phyloP scores from a whole-genome alignment of 2,113 vertebrate genomes.

The Fulica atra region DNA sequence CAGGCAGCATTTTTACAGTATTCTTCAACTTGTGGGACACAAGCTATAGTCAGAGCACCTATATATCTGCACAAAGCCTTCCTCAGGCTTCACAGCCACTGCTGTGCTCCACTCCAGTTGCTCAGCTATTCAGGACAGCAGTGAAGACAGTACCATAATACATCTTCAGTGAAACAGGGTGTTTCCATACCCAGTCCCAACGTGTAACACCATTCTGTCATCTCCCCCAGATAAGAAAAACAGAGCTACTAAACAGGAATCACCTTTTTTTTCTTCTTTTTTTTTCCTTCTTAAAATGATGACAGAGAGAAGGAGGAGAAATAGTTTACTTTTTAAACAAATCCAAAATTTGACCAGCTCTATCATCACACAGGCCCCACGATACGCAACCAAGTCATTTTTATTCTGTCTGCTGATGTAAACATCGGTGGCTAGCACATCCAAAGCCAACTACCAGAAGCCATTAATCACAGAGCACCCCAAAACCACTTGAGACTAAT shows the following conservation, averaged over 20 bases:
- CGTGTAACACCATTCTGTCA: neutral
- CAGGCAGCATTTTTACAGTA: neutral
- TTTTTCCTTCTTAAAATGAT: neutral
- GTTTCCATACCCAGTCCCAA: neutral
- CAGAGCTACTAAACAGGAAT: neutral
- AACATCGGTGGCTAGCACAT: neutral
- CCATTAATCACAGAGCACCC: neutral
- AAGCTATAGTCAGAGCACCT: neutral
- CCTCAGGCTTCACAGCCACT: neutral
- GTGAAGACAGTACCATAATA: neutral
- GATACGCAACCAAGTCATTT: neutral
- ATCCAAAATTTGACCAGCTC: neutral
- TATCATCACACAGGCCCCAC: neutral
- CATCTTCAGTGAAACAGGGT: neutral
- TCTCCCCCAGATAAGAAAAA: neutral
- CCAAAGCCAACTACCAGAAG: conserved; percentile 2
- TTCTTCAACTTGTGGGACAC: neutral
- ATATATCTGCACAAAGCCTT: neutral
- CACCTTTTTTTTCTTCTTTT: neutral
- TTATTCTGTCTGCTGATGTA: neutral
- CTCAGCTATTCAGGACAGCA: neutral
- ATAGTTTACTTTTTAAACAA: neutral
- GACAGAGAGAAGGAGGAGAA: neutral
- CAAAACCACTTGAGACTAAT: neutral
- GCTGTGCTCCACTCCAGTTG: neutral